Conservation (phyloP, 2,113 vertebrate species). For the Perognathus longimembris region DNA sequence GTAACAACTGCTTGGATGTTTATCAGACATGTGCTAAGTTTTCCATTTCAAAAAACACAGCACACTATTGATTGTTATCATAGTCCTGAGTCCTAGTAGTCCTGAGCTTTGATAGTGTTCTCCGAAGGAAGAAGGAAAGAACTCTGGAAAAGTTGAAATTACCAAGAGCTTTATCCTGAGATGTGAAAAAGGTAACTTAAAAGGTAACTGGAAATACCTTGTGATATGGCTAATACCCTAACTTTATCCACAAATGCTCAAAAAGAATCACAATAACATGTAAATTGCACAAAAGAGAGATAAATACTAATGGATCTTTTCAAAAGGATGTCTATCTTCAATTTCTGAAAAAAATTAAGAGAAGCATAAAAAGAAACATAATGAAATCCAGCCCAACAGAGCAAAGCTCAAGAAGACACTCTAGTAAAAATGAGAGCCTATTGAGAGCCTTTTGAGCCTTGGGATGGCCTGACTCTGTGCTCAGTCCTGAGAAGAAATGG, state of each 20-base stretch:
- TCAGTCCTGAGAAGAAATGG: not conserved
- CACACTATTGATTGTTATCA: conserved; percentile 15
- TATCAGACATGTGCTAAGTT: not conserved
- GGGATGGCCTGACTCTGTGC: not conserved
- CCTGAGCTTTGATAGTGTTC: not conserved
- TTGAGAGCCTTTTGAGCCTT: not conserved
- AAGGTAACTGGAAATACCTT: too few species aligned
- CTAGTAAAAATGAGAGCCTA: not conserved
- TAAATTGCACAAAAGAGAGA: not conserved
- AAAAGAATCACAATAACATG: not conserved
- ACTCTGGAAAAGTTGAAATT: conserved; percentile 18
- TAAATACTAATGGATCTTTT: not conserved
- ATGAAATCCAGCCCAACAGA: not conserved
- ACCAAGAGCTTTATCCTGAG: not conserved
- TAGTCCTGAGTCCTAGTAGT: not conserved
- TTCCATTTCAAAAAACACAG: not conserved
- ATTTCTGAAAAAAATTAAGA: not conserved
- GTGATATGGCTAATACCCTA: not conserved
- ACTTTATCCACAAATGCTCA: not conserved
- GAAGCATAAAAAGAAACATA: not conserved
- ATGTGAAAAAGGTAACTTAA: not conserved
- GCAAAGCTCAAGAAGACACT: not conserved
- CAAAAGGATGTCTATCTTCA: not conserved
- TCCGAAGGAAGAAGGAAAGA: not conserved
- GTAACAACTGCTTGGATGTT: not conserved